Base-by-base conservation (phyloP, 30 jellyfish, hydroid and myxozoan species). In the Calvadosia cruxmelitensis region DNA sequence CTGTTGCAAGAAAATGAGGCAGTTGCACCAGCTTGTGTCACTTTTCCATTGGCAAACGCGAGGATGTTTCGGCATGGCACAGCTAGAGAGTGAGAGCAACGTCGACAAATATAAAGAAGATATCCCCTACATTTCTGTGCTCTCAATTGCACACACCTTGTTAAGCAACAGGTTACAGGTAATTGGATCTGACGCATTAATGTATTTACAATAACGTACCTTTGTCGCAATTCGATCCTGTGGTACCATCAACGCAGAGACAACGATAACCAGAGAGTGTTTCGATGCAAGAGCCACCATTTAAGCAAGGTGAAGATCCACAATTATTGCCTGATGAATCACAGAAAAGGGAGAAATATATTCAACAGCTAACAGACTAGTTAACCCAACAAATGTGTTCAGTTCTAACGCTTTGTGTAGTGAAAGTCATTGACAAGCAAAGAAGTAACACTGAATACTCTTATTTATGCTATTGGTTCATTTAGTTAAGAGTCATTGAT, bases 231-330 rank as follows among this genome's bases (percentile, higher is more conserved):
- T 78, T 74, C 27, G 52, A 51, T 29, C 99, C 99, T 3, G 7
- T 24, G 66, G 63, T 80, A 0, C 99, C 99, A 73, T 78, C 94
- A 20, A 49, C 74, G 76, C 99, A 91, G 15, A 23, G 25, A 69
- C 99, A 91, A 32, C 80, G 72, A 49, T 66, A 91, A 16, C 93
- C 92, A 31, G 53, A 24, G 49, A 72, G 50, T 1, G 95, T 78
- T n/a, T 78, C 93, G 53, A 78, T 61, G 64, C 99, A 91, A 16
- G 63, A 31, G 12, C 93, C 99, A 30, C 93, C 86, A 74, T 82
- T 82, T 31, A 33, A 64, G 35, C 94, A 82, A 3, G 94, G 82
- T 29, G 87, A 52, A 2, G 83, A 13, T 0, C 78, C 23, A 64
- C 86, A 75, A 49, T 64, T 75, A 34, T 49, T 75, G 0, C 35